Evolutionary conservation across 2,888 invertebrate species (phyloP).

Genomic region (Pelosia muscerda): DNA sequence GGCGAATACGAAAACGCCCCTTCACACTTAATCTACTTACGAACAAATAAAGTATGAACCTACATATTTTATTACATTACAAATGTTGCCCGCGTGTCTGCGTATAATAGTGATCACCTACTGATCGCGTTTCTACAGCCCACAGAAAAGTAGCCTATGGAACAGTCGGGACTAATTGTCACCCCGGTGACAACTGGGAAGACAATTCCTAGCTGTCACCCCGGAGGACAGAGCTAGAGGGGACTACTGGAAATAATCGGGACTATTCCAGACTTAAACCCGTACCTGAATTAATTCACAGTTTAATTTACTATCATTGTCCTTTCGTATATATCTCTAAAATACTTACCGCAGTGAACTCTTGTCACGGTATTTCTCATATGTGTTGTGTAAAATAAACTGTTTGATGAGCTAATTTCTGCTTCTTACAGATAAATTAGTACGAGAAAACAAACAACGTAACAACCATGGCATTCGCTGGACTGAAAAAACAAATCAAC

Average conservation of each 20-base stretch:
- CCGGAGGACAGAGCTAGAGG: too few species aligned
- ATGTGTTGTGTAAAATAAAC: not conserved
- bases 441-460: conserved; percentile 55
- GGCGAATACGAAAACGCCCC: not conserved
- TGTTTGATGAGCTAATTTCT: conserved; percentile 18
- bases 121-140: too few species aligned
- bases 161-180: too few species aligned
- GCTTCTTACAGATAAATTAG: conserved; percentile 63
- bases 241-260: too few species aligned
- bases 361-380: not conserved
- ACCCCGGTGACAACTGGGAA: too few species aligned
- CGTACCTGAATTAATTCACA: too few species aligned
- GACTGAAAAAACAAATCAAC: conserved; percentile 99
- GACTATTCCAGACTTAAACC: too few species aligned
- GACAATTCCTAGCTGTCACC: too few species aligned
- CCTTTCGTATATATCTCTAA: not conserved
- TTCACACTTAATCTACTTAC: not conserved
- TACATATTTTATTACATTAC: not conserved
- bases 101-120: too few species aligned
- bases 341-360: not conserved
- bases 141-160: too few species aligned
- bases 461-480: conserved; percentile 97
- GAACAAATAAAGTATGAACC: not conserved
- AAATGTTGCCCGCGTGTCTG: too few species aligned
- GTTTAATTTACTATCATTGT: too few species aligned